phyloP scores from a whole-genome alignment of 1,140 invertebrate genomes.

The Brachionus asplanchnoidis region DNA sequence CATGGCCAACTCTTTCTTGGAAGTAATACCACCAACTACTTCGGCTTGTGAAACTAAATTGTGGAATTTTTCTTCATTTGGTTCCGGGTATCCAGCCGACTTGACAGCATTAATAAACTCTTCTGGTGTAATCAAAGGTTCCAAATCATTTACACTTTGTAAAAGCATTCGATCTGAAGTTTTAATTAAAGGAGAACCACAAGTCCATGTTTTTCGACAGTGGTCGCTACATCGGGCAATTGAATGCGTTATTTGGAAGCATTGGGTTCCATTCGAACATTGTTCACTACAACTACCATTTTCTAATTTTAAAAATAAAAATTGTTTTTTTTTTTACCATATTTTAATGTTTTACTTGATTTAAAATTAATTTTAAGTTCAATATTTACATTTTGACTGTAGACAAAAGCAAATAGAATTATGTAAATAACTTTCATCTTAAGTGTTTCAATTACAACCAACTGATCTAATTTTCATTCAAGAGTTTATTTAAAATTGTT shows the following conservation, averaged over 20 bases:
- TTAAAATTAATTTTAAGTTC: background rate
- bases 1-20: background rate
- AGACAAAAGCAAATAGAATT: background rate
- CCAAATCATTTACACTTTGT: background rate
- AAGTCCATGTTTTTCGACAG: background rate
- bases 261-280: background rate
- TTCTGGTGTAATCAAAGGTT: conserved; percentile 7
- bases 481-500: background rate
- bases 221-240: background rate
- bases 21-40: background rate
- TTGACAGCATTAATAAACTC: conserved; percentile 1
- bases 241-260: background rate
- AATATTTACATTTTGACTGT: background rate
- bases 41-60: background rate
- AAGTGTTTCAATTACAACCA: background rate
- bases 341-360: background rate
- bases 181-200: background rate
- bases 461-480: background rate
- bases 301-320: background rate
- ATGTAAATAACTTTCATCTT: background rate
- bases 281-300: background rate
- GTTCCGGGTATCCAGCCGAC: background rate
- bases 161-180: background rate
- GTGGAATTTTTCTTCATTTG: background rate
- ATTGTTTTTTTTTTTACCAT: background rate